These are phyloP conservation scores for Mycalesis mineus DNA, from an alignment of 2,888 invertebrate species.

Conservation along the genomic window DNA sequence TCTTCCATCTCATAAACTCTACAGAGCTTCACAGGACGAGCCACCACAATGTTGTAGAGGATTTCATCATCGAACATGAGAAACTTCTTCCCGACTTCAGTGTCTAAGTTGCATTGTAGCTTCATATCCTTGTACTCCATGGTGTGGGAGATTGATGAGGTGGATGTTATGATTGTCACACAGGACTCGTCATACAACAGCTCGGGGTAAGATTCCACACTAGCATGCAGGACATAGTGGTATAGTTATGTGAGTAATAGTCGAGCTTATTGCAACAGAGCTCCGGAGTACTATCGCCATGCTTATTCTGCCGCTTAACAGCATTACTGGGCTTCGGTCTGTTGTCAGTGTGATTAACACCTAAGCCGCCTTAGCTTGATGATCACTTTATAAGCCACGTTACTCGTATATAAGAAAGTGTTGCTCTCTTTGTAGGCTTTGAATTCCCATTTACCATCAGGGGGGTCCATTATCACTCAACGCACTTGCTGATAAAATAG, in stretches of 20 bases:
- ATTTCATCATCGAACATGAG: slow-evolving; percentile 63
- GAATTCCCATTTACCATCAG: too few relatives aligned
- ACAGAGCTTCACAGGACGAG: slow-evolving; percentile 41
- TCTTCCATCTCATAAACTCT: slow-evolving; percentile 64
- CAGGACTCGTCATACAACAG: slow-evolving; percentile 39
- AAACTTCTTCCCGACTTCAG: slow-evolving; percentile 52
- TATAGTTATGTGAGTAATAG: neutral
- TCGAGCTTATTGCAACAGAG: too few relatives aligned
- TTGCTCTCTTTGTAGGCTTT: too few relatives aligned
- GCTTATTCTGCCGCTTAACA: too few relatives aligned
- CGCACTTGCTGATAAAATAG: too few relatives aligned
- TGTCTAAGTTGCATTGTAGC: slow-evolving; percentile 61
- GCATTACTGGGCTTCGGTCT: too few relatives aligned
- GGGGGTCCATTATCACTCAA: too few relatives aligned
- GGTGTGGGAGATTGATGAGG: slow-evolving; percentile 35
- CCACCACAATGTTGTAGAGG: slow-evolving; percentile 42
- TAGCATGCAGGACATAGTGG: slow-evolving; percentile 32
- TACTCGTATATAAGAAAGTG: too few relatives aligned
- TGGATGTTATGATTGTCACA: slow-evolving; percentile 37
- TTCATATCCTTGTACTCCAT: slow-evolving; percentile 46
- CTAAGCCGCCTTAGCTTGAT: too few relatives aligned
- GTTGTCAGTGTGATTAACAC: too few relatives aligned
- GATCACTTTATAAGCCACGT: too few relatives aligned
- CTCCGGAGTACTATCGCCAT: too few relatives aligned
- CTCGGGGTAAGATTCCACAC: slow-evolving; percentile 49